phyloP scores from a whole-genome alignment of 2,797 vertebrate species.

The Sylvilagus floridanus region DNA sequence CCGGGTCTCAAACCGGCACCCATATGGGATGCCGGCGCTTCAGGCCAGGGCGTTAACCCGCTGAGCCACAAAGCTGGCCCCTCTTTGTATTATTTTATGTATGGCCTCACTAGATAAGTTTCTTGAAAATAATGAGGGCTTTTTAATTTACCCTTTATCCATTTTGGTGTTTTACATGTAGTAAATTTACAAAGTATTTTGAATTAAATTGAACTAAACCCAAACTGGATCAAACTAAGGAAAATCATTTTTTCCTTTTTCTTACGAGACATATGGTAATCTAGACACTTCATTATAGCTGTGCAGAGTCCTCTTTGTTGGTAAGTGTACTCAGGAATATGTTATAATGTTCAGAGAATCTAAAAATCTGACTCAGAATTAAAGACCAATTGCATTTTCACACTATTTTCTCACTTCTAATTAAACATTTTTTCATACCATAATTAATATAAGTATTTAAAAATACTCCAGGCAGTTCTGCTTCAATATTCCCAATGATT shows the following conservation, averaged over 20 bases:
- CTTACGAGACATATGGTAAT: background rate
- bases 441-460: slow-evolving; percentile 19
- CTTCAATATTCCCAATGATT: slow-evolving; percentile 8
- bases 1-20: too few relatives aligned
- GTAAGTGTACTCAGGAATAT: background rate
- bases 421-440: slow-evolving; percentile 8
- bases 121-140: background rate
- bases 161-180: background rate
- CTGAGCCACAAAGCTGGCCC: too few relatives aligned
- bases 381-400: background rate
- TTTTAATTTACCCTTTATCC: background rate
- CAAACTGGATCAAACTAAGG: slow-evolving; percentile 24
- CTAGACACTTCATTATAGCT: background rate
- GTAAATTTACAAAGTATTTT: slow-evolving; percentile 32
- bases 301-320: background rate
- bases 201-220: slow-evolving; percentile 44
- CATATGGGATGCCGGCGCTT: too few relatives aligned
- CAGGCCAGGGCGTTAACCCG: too few relatives aligned
- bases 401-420: background rate
- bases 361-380: background rate
- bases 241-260: slow-evolving; percentile 17
- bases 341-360: background rate
- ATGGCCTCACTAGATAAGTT: background rate
- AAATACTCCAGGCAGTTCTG: background rate
- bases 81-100: background rate